These are phyloP conservation scores for Drosophila sucinea DNA, from an alignment of 1,140 invertebrate species.

Conservation along the genomic window DNA sequence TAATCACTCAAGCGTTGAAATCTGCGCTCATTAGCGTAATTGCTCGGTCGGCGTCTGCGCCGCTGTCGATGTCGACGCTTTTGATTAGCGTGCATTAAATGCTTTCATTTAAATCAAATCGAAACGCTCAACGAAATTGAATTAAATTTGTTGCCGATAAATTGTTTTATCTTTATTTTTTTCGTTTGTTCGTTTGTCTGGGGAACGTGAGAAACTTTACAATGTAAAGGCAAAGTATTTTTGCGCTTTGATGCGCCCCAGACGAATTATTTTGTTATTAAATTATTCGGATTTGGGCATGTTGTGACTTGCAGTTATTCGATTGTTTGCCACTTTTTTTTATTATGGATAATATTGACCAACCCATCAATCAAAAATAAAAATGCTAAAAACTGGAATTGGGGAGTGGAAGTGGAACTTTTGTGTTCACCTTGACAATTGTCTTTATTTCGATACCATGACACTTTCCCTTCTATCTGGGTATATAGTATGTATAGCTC, in stretches of 20 bases:
- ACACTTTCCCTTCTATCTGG: background rate
- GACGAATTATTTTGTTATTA: slow-evolving; percentile 76
- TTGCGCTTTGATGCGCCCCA: slow-evolving; percentile 74
- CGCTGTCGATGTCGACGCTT: slow-evolving; percentile 48
- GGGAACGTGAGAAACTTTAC: slow-evolving; percentile 74
- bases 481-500: background rate
- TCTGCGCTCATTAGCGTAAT: slow-evolving; percentile 59
- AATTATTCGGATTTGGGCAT: slow-evolving; percentile 69
- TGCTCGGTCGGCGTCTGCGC: slow-evolving; percentile 48
- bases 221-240: slow-evolving; percentile 65
- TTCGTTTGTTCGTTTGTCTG: slow-evolving; percentile 35
- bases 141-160: background rate
- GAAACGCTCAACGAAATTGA: slow-evolving; percentile 52
- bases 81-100: slow-evolving; percentile 81
- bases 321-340: slow-evolving; percentile 27
- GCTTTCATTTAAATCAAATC: slow-evolving; percentile 81
- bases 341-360: slow-evolving; percentile 45
- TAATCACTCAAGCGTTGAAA: slow-evolving; percentile 79
- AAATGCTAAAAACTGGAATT: slow-evolving; percentile 4
- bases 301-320: slow-evolving; percentile 70
- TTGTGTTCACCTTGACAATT: slow-evolving; percentile 40
- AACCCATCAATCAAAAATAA: slow-evolving; percentile 52
- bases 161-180: slow-evolving; percentile 11
- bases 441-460: background rate
- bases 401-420: slow-evolving; percentile 4